These are phyloP conservation scores for Drosophila ohnishii DNA, from an alignment of 1,140 invertebrate genomes.

Conservation along the genomic window DNA sequence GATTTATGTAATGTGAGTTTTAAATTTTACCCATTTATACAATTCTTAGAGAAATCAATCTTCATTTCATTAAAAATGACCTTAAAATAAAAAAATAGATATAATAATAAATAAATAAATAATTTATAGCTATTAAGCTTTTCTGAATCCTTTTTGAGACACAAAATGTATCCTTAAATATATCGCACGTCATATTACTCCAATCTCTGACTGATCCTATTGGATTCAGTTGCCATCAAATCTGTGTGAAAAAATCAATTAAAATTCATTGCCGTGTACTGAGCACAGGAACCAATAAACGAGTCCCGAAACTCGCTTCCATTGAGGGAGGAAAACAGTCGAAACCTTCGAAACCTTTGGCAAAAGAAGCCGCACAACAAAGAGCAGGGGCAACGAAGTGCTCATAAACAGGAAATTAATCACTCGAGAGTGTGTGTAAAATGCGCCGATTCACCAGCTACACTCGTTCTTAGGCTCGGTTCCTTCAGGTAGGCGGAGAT, in stretches of 20 bases:
- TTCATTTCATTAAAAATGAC: too few relatives aligned
- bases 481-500: slow-evolving; percentile 26
- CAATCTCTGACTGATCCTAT: not conserved
- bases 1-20: too few relatives aligned
- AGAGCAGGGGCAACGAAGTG: slow-evolving; percentile 50
- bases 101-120: not conserved
- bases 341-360: slow-evolving; percentile 28
- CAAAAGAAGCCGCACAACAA: slow-evolving; percentile 68
- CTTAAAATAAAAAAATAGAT: too few relatives aligned
- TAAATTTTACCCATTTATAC: too few relatives aligned
- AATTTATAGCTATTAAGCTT: not conserved
- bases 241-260: not conserved
- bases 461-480: slow-evolving; percentile 18
- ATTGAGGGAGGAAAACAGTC: slow-evolving; percentile 39
- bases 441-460: slow-evolving; percentile 42
- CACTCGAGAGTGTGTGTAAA: slow-evolving; percentile 63
- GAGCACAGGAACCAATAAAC: slow-evolving; percentile 19
- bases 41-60: too few relatives aligned
- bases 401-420: slow-evolving; percentile 80
- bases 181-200: not conserved
- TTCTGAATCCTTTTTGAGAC: not conserved
- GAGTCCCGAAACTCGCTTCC: slow-evolving; percentile 30
- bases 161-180: too few relatives aligned
- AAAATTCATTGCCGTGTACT: slow-evolving; percentile 14
- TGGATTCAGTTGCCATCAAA: not conserved